Conservation (phyloP, 2,888 invertebrate genomes). For the Polylopha cassiicola region DNA sequence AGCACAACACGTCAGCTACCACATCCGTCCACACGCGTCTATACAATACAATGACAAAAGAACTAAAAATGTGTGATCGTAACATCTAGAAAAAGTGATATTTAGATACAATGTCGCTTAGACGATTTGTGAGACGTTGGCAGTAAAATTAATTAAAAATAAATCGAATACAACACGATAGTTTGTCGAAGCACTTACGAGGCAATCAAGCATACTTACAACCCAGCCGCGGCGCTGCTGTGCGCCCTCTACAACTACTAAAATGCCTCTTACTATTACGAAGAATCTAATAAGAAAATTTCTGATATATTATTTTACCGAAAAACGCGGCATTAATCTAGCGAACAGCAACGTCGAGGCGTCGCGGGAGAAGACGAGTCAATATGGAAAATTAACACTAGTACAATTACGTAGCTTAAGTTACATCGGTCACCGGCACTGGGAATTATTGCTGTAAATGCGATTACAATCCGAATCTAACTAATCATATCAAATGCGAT, state of each 20-base stretch:
- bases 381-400: conserved; percentile 64
- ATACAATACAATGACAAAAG: conserved; percentile 55
- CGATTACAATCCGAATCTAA: conserved; percentile 49
- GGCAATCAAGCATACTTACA: conserved; percentile 72
- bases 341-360: conserved; percentile 44
- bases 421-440: conserved; percentile 45
- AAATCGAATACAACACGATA: conserved; percentile 54
- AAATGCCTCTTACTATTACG: conserved; percentile 41
- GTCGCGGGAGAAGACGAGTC: conserved; percentile 55
- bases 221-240: conserved; percentile 39
- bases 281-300: conserved; percentile 50
- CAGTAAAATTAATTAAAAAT: conserved; percentile 62
- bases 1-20: conserved; percentile 26
- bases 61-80: conserved; percentile 68
- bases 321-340: conserved; percentile 45
- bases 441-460: conserved; percentile 58
- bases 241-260: conserved; percentile 38
- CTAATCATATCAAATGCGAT: conserved; percentile 52
- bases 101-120: conserved; percentile 54
- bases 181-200: conserved; percentile 68
- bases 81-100: conserved; percentile 58
- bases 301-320: conserved; percentile 50
- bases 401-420: conserved; percentile 62
- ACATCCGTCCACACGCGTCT: conserved; percentile 41
- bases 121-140: conserved; percentile 69